These are phyloP conservation scores for Takifugu flavidus DNA, from an alignment of 2,113 vertebrate species.

Conservation along the genomic window DNA sequence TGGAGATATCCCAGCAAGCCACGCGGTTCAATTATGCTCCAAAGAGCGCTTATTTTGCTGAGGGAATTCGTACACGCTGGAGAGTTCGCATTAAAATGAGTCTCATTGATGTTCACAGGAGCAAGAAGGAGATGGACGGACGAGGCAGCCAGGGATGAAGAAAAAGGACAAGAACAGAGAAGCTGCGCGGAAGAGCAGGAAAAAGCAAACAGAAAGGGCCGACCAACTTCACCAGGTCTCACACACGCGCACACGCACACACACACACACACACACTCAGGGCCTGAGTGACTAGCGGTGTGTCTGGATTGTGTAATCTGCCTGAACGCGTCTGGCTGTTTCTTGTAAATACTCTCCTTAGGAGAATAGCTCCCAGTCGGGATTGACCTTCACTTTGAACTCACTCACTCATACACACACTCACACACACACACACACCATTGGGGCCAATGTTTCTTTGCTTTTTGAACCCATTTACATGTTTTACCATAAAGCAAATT, in stretches of 20 bases:
- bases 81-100: not conserved
- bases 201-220: slow-evolving; percentile 78
- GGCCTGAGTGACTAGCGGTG: not conserved
- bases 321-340: slow-evolving; percentile 35
- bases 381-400: not conserved
- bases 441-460: no score
- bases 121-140: slow-evolving; percentile 5
- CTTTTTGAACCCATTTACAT: no score
- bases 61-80: no score
- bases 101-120: slow-evolving; percentile 29
- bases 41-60: no score
- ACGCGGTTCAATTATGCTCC: no score
- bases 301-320: slow-evolving; percentile 51
- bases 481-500: no score
- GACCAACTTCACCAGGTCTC: slow-evolving; percentile 82
- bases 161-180: slow-evolving; percentile 75
- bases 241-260: not conserved
- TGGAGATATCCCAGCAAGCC: no score
- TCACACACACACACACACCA: slow-evolving; percentile 2
- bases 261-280: not conserved
- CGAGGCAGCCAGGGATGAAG: slow-evolving; percentile 29
- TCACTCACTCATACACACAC: slow-evolving; percentile 3
- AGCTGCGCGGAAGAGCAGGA: slow-evolving; percentile 79
- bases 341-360: slow-evolving; percentile 71
- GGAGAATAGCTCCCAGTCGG: slow-evolving; percentile 43